phyloP scores from a whole-genome alignment of 2,113 vertebrate genomes.

The Scolopax mira region DNA sequence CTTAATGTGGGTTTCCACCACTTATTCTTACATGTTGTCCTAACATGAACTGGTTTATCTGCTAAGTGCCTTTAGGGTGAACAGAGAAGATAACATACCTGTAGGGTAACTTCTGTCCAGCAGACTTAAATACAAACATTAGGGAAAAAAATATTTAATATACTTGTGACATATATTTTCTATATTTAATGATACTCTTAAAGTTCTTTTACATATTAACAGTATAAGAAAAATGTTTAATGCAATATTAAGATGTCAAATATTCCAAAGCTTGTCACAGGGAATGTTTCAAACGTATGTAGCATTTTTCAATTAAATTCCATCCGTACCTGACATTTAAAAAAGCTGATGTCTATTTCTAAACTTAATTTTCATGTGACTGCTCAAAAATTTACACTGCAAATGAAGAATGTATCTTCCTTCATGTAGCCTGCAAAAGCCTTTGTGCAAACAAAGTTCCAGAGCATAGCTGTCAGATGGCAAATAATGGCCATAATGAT shows the following conservation, averaged over 20 bases:
- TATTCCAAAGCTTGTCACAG: not conserved
- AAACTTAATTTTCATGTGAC: not conserved
- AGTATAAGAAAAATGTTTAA: not conserved
- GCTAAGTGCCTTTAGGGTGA: not conserved
- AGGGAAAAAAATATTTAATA: not conserved
- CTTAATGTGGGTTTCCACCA: not conserved
- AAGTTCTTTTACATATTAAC: not conserved
- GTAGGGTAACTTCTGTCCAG: not conserved
- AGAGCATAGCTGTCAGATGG: accelerated
- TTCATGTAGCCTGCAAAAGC: not conserved
- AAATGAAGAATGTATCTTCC: not conserved
- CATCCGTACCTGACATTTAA: not conserved
- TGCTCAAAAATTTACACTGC: not conserved
- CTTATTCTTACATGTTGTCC: not conserved
- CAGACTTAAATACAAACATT: not conserved
- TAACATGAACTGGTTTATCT: not conserved
- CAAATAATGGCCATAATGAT: not conserved
- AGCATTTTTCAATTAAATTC: not conserved
- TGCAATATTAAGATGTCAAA: not conserved
- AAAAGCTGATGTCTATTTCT: not conserved
- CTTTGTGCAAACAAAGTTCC: not conserved
- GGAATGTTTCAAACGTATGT: not conserved
- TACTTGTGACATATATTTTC: not conserved
- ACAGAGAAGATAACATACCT: not conserved
- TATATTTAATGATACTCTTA: not conserved